Base-by-base conservation (phyloP, 2,113 vertebrate species). In the Ciconia stormi region DNA sequence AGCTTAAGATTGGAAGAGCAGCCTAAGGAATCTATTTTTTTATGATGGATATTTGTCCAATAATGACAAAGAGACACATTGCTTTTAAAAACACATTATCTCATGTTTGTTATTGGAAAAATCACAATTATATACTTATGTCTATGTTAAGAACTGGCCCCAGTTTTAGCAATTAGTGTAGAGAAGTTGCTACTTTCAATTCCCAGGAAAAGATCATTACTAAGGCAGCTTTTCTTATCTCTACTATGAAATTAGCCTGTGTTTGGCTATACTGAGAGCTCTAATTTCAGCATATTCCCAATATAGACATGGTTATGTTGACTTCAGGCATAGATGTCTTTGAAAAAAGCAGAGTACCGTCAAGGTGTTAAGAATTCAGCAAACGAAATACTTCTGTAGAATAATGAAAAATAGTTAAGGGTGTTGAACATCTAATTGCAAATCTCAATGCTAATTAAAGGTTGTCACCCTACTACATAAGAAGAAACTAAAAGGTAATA, bases 401-500 rank as follows among this genome's bases (percentile, higher is more conserved):
- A 38, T 76, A 70, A 76, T 89, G 44, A 69, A 65, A 84, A 93
- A 20, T 7, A 1, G 0, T 71, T 87, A 47, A 58, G 71, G 6
- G 6, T 84, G 11, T 38, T 93, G 52, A 87, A 80, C 30, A 67
- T 74, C 15, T 67, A 69, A 87, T 56, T 95, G 73, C 36, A 95
- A 79, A 56, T 72, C 23, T 72, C 16, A 72, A 16, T 44, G 27
- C 38, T 76, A 96, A 82, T 94, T 91, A 80, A 56, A 76, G 40
- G 34, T 38, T 93, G 42, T 87, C 65, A 74, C 58, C 16, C 46
- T 56, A 59, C 55, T 58, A 22, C 69, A 26, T 34, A 61, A 69
- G 78, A 83, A 89, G 72, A 93, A 97, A 72, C 38, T 25, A 74
- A 38, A 91, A 82, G 40, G 76, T 88, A 69, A 86, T 82, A 90